These are phyloP conservation scores for Dicrostonyx torquatus DNA, from an alignment of 2,797 vertebrate species.

Conservation along the genomic window DNA sequence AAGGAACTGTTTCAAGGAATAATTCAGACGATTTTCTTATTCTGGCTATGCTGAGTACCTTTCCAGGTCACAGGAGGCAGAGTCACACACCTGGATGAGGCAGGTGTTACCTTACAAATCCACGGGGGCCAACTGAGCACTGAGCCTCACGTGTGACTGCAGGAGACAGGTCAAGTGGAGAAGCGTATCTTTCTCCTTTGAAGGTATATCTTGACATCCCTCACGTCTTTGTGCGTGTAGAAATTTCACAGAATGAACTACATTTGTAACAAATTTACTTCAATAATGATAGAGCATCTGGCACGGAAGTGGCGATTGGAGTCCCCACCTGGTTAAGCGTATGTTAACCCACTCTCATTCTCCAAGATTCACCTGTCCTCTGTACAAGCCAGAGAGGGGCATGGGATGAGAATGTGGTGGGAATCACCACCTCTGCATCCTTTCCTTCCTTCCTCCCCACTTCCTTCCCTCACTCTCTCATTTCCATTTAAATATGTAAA, in stretches of 20 bases:
- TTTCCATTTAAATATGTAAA: not conserved
- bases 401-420: not conserved
- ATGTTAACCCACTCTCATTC: not conserved
- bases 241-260: not conserved
- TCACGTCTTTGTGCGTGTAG: not conserved
- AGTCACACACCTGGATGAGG: not conserved
- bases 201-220: not conserved
- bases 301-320: not conserved
- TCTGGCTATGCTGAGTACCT: not conserved
- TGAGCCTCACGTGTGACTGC: not conserved
- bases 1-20: not conserved
- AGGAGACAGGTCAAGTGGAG: not conserved
- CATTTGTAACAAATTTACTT: not conserved
- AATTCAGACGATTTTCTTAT: not conserved
- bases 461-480: not conserved
- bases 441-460: too few relatives aligned
- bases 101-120: not conserved
- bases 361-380: not conserved
- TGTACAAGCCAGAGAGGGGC: not conserved
- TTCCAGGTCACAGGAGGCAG: not conserved
- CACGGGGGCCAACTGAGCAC: not conserved
- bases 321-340: not conserved
- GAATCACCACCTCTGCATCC: not conserved
- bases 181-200: not conserved
- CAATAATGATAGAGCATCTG: not conserved